These are phyloP conservation scores for Scaptomyza caliginosa DNA, from an alignment of 2,888 invertebrate genomes.

Conservation along the genomic window DNA sequence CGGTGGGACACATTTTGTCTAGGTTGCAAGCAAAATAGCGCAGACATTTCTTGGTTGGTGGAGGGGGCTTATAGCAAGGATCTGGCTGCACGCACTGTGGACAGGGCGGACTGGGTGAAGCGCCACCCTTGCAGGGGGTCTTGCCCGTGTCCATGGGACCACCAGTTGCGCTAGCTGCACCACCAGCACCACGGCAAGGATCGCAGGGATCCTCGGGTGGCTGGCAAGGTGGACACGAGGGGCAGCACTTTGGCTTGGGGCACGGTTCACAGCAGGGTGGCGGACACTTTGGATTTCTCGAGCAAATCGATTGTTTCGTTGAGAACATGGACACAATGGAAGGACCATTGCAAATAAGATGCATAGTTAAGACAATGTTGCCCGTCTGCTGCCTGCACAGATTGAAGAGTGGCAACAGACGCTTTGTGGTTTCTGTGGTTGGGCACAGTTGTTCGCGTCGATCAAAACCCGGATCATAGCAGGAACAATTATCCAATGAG, in stretches of 20 bases:
- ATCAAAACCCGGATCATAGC: conserved; percentile 62
- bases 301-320: conserved; percentile 64
- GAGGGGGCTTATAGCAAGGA: conserved; percentile 54
- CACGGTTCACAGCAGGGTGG: conserved; percentile 9
- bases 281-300: conserved; percentile 60
- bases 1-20: conserved; percentile 76
- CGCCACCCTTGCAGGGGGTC: conserved; percentile 34
- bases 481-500: conserved; percentile 63
- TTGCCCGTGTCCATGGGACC: conserved; percentile 58
- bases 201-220: conserved; percentile 26
- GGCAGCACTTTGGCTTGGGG: conserved; percentile 11
- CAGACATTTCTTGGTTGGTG: conserved; percentile 47
- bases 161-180: conserved; percentile 40
- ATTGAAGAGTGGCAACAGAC: conserved; percentile 81
- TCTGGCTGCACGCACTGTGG: conserved; percentile 44
- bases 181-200: conserved; percentile 22
- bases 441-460: conserved; percentile 79
- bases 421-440: conserved; percentile 79
- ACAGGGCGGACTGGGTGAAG: conserved; percentile 15
- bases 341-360: conserved; percentile 82
- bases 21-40: conserved; percentile 81
- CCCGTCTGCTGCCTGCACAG: conserved; percentile 80
- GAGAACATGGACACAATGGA: conserved; percentile 81
- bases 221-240: neutral
- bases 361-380: conserved; percentile 81